These are phyloP conservation scores for Thereva unica DNA, from an alignment of 2,888 invertebrate species.

Conservation along the genomic window DNA sequence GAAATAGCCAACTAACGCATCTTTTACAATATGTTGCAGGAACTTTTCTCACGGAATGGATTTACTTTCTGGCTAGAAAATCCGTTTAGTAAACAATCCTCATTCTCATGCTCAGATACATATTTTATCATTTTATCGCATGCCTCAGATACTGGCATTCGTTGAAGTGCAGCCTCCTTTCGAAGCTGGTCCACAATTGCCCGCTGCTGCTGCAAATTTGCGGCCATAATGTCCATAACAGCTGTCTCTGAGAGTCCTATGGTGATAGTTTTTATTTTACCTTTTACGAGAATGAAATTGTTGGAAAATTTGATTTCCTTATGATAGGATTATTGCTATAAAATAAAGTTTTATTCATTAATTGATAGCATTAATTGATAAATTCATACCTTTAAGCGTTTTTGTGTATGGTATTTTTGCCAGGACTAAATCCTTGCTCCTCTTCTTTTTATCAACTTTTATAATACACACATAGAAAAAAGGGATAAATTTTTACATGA, in stretches of 20 bases:
- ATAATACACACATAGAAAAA: too few relatives aligned
- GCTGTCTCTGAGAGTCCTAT: slow-evolving; percentile 88
- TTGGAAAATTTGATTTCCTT: neutral
- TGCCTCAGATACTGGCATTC: slow-evolving; percentile 87
- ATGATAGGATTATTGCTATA: too few relatives aligned
- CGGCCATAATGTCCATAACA: slow-evolving; percentile 94
- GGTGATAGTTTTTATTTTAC: slow-evolving; percentile 59
- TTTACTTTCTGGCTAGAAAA: slow-evolving; percentile 95
- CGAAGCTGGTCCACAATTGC: slow-evolving; percentile 92
- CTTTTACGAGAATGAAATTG: neutral
- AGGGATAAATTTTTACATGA: too few relatives aligned
- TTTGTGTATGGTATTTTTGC: too few relatives aligned
- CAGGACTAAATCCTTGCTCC: too few relatives aligned
- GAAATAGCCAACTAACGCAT: too few relatives aligned
- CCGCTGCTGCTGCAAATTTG: slow-evolving; percentile 87
- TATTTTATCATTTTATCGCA: slow-evolving; percentile 92
- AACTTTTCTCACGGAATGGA: slow-evolving; percentile 94
- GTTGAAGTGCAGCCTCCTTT: slow-evolving; percentile 86
- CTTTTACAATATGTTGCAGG: slow-evolving; percentile 81
- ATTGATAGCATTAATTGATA: too few relatives aligned
- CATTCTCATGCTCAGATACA: slow-evolving; percentile 88
- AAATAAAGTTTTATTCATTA: too few relatives aligned
- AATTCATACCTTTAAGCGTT: too few relatives aligned
- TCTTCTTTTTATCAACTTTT: too few relatives aligned
- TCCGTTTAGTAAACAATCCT: slow-evolving; percentile 91